These are phyloP conservation scores for Lepidochitona cinerea DNA, from an alignment of 2,888 invertebrate species.

Conservation along the genomic window DNA sequence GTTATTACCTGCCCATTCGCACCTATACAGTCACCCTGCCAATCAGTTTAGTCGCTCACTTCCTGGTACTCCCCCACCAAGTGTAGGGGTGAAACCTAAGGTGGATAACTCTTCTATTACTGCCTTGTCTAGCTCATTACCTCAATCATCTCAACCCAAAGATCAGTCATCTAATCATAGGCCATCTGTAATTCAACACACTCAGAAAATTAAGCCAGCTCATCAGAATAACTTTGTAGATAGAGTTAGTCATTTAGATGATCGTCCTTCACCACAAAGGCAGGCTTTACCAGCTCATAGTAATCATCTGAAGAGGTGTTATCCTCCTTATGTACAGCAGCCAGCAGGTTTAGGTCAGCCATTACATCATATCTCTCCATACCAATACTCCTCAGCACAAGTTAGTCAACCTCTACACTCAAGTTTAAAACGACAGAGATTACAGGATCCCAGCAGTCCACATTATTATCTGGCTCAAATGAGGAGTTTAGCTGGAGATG, in stretches of 20 bases:
- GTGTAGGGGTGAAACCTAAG: too few relatives aligned
- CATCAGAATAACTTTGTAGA: not conserved
- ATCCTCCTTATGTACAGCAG: not conserved
- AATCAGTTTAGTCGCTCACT: not conserved
- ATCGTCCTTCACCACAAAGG: not conserved
- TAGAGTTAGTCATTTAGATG: not conserved
- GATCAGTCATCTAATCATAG: not conserved
- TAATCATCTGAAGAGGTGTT: not conserved
- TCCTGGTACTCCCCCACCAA: not conserved
- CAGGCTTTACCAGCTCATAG: not conserved
- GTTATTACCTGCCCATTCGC: not conserved
- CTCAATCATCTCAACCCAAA: too few relatives aligned
- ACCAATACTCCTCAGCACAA: not conserved
- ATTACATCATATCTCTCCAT: not conserved
- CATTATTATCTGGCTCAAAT: not conserved
- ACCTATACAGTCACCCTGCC: not conserved
- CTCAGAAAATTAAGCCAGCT: not conserved
- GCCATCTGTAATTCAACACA: conserved; percentile 1
- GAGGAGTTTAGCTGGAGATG: not conserved
- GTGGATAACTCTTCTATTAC: too few relatives aligned
- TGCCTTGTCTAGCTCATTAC: too few relatives aligned
- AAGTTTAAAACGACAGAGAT: not conserved
- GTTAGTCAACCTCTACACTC: not conserved
- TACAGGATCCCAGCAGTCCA: not conserved
- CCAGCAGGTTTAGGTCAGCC: not conserved